Evolutionary conservation across 2,888 invertebrate species (phyloP), one percentile per base, ranked within the genome.

Genomic region (Pocota personata): DNA sequence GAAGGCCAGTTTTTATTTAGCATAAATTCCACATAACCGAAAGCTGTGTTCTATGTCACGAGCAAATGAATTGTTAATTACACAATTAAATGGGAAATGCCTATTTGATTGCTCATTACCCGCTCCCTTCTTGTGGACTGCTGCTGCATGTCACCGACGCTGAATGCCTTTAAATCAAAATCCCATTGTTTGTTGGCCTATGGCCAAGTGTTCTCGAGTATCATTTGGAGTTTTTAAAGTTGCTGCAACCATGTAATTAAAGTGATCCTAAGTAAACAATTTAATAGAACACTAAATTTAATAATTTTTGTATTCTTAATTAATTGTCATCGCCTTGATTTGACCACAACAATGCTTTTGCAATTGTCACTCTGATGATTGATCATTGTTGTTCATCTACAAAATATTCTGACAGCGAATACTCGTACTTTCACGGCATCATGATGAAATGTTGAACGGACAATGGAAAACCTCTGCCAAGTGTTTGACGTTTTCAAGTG

Each of bases 1-100:
- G 71, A 64, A 67, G 32, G 46, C 43, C 46, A 55, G 62, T 58
- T 73, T 72, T 82, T 72, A 77, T 72, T 66, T 67, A 67, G 76
- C 82, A 86, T 86, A 82, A 82, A 86, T 86, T 82, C 76, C 82
- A 72, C 76, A 86, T 80, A 82, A 86, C 80, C 82, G 46, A 77
- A 86, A 58, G 72, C 76, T 82, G 64, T 86, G 86, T 82, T 87
- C 82, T 78, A 80, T 82, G 87, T 87, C 87, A 87, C 87, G 58
- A 87, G 57, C 87, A 87, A 87, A 87, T 87, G 77, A 87, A 87
- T 87, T 87, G 87, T 87, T 87, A 87, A 87, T 87, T 87, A 82
- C 77, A 82, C 84, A 87, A 82, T 87, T 87, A 82, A 82, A 87
- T 82, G 82, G 82, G 60, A 86, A 86, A 86, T 86, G 86, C 82